Evolutionary conservation across 2,113 vertebrate species (phyloP).

Genomic region (Oenanthe oenanthe): DNA sequence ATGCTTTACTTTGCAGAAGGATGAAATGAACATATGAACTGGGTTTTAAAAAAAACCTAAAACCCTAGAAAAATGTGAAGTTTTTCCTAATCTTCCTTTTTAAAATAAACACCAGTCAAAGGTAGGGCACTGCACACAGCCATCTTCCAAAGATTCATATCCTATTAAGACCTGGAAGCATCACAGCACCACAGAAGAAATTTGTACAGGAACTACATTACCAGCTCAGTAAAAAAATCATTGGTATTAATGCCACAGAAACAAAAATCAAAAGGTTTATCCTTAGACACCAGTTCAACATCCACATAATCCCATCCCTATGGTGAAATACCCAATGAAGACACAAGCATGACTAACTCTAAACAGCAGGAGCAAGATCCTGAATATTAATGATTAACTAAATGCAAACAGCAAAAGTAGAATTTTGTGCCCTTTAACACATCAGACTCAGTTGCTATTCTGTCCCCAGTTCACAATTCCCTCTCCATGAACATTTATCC

Average conservation of each 20-base stretch:
- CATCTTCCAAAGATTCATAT: background rate
- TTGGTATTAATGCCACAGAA: background rate
- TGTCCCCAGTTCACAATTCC: rapidly evolving
- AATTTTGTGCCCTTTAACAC: background rate
- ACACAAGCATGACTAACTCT: background rate
- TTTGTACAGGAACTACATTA: rapidly evolving
- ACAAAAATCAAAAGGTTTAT: background rate
- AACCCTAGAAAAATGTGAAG: background rate
- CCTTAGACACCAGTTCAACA: background rate
- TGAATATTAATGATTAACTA: conserved; percentile 47
- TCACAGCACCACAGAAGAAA: background rate
- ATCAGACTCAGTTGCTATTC: background rate
- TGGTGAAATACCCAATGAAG: background rate
- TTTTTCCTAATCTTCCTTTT: background rate
- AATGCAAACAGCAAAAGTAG: background rate
- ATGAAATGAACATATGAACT: background rate
- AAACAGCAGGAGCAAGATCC: background rate
- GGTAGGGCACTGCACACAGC: background rate
- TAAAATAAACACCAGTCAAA: background rate
- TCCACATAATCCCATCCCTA: background rate
- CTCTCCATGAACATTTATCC: background rate
- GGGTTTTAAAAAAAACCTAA: background rate
- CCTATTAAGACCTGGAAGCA: background rate
- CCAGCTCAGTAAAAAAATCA: background rate
- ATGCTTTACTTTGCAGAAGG: background rate